Evolutionary conservation across 2,113 vertebrate genomes (phyloP).

Genomic region (Blennius ocellaris): DNA sequence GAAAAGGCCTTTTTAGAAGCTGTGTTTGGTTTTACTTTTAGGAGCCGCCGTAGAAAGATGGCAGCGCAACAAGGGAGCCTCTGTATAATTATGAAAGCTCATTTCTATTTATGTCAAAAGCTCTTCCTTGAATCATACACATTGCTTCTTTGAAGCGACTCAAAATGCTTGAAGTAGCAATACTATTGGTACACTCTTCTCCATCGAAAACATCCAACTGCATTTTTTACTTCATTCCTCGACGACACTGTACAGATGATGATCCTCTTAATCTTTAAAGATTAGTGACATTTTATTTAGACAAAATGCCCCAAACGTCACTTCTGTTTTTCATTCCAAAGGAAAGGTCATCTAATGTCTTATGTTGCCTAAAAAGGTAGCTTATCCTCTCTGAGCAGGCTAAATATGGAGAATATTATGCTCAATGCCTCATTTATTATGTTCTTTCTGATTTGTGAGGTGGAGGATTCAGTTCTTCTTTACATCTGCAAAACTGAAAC

Average conservation of each 20-base stretch:
- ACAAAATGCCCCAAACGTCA: background rate
- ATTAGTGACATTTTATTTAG: background rate
- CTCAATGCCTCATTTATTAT: conserved; percentile 13
- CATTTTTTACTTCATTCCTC: background rate
- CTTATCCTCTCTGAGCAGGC: conserved; percentile 1
- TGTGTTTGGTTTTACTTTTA: too few relatives aligned
- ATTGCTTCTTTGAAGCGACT: background rate
- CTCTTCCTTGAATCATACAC: too few relatives aligned
- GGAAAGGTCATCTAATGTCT: background rate
- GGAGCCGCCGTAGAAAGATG: too few relatives aligned
- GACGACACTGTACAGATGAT: background rate
- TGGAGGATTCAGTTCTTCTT: conserved; percentile 30
- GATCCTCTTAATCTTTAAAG: background rate
- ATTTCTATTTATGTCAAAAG: too few relatives aligned
- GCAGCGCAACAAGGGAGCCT: too few relatives aligned
- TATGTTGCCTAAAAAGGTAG: background rate
- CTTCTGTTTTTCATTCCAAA: background rate
- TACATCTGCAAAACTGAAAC: conserved; percentile 26
- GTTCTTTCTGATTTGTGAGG: background rate
- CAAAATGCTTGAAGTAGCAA: background rate
- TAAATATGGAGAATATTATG: conserved; percentile 15
- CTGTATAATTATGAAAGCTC: too few relatives aligned
- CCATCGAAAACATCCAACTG: background rate
- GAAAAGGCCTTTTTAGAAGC: too few relatives aligned
- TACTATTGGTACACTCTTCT: background rate